Percentiles rank a stretch among this genome's conserved stretches.
phyloP scores from a whole-genome alignment of 2,797 vertebrate genomes.

The Chelon labrosus region DNA sequence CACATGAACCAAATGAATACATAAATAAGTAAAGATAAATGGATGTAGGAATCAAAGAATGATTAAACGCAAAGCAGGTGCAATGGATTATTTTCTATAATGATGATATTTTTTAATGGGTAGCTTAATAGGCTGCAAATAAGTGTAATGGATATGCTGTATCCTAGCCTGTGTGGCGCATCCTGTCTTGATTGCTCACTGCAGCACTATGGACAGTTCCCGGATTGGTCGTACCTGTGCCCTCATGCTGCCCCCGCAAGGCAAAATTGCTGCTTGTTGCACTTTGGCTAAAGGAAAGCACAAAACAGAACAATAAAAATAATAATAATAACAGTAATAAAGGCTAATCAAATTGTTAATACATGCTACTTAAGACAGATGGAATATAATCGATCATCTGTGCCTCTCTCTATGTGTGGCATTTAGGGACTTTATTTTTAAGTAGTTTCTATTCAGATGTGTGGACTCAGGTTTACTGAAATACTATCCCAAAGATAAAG shows the following conservation, averaged over 20 bases:
- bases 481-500: constrained; percentile 37
- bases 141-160: constrained; percentile 30
- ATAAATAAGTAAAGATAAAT: not conserved
- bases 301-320: not conserved
- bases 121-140: constrained; percentile 19
- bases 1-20: too few relatives aligned
- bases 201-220: constrained; percentile 86
- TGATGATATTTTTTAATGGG: too few relatives aligned
- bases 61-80: not conserved
- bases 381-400: not conserved
- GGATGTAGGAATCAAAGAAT: not conserved
- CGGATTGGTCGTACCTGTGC: constrained; percentile 42
- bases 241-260: constrained; percentile 17
- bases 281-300: not conserved
- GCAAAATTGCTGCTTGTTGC: not conserved
- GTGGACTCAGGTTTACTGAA: constrained; percentile 30
- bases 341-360: not conserved
- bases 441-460: constrained; percentile 12
- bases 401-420: not conserved
- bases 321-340: not conserved
- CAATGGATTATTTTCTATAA: too few relatives aligned
- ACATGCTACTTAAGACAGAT: not conserved
- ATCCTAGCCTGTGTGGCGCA: constrained; percentile 50
- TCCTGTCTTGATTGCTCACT: constrained; percentile 67
- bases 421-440: not conserved